phyloP scores from a whole-genome alignment of 1,140 invertebrate genomes.

The Odontomachus brunneus region DNA sequence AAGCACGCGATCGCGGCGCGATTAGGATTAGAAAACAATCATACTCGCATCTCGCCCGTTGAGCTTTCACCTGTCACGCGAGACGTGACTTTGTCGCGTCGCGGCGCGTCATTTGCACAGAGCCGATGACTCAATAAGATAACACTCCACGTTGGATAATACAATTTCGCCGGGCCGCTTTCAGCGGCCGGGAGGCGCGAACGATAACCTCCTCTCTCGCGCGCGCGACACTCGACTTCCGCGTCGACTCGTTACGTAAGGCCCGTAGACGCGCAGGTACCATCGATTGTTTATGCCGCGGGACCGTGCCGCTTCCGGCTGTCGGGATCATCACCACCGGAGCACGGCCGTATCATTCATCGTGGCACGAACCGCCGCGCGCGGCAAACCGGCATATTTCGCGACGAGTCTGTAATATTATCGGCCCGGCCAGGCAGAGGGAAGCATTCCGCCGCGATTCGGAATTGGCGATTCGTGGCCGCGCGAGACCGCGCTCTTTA shows the following conservation, averaged over 20 bases:
- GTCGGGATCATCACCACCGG: slow-evolving; percentile 50
- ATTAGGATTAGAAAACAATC: slow-evolving; percentile 31
- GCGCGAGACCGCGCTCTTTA: not conserved
- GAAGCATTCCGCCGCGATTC: slow-evolving; percentile 39
- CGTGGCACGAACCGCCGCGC: slow-evolving; percentile 54
- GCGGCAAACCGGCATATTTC: slow-evolving; percentile 44
- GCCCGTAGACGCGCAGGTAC: slow-evolving; percentile 49
- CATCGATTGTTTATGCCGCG: slow-evolving; percentile 55
- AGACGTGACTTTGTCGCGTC: slow-evolving; percentile 53
- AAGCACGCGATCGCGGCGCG: not conserved
- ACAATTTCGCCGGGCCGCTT: slow-evolving; percentile 51
- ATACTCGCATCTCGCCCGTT: slow-evolving; percentile 31
- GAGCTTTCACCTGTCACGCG: too few species aligned
- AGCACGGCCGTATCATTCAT: slow-evolving; percentile 54
- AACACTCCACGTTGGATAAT: slow-evolving; percentile 52
- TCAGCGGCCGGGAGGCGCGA: slow-evolving; percentile 41
- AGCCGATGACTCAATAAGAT: slow-evolving; percentile 55
- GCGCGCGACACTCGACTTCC: slow-evolving; percentile 49
- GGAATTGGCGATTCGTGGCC: slow-evolving; percentile 55
- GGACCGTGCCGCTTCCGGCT: slow-evolving; percentile 47
- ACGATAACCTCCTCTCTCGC: slow-evolving; percentile 36
- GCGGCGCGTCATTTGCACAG: slow-evolving; percentile 53
- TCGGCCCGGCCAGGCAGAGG: slow-evolving; percentile 53
- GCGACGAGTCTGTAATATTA: slow-evolving; percentile 66
- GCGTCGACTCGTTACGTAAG: slow-evolving; percentile 62